Base-by-base conservation (phyloP, 2,113 vertebrate species). In the Diphyllodes magnificus region DNA sequence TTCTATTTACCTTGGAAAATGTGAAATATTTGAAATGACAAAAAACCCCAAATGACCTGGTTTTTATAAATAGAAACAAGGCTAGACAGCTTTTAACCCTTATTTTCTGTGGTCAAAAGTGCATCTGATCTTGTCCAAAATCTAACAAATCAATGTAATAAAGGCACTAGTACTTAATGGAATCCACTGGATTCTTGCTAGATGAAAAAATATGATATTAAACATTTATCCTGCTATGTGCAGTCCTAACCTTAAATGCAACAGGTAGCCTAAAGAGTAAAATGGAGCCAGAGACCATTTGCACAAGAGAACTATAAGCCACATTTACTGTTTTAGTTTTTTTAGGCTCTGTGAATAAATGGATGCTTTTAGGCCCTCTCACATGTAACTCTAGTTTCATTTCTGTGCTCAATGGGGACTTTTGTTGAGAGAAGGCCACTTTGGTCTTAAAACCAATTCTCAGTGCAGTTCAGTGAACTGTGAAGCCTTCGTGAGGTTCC, bases 341-440 rank as follows among this genome's bases (percentile, higher is more conserved):
- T 53, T 81, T 47, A 53, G 22, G 6, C 14, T 86, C 6, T 16
- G 8, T 42, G 35, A 49, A 45, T 23, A 49, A 84, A 68, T 49
- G 10, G 20, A 14, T 68, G 13, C 8, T 63, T 77, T 66, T n/a
- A 40, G 33, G 19, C 22, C 4, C 3, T 70, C 31, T 90, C 19
- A 39, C 22, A 61, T 57, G 23, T 37, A 64, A 12, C 3, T 94
- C 24, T 69, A 60, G 44, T 77, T 80, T 53, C 4, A 60, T 44
- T 39, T 56, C 31, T 13, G 6, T 1, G 1, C 9, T 84, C 31
- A 21, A 0, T 39, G 13, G 15, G 33, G 15, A 35, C 23, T 61
- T 69, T 6, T 30, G 11, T 13, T 77, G 44, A 60, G 27, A 69
- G 28, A 70, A 85, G 23, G 66, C 4, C 24, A 40, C 31, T 79